Evolutionary conservation across 2,888 invertebrate species (phyloP), one percentile per base, ranked within the genome.

Genomic region (Congeria kusceri): DNA sequence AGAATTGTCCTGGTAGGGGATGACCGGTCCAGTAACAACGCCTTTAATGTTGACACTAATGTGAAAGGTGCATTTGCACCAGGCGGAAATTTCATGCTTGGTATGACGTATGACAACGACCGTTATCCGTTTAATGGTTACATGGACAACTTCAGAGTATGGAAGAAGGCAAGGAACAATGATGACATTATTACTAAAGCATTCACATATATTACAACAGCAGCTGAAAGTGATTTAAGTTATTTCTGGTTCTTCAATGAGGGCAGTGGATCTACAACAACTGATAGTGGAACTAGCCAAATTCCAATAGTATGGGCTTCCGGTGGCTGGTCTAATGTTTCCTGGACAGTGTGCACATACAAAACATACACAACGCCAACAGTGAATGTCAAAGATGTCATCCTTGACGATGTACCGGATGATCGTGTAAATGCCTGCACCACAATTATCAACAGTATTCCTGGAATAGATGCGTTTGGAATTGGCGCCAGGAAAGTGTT

Each of bases 91-190:
- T 78, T 89, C 53, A 84, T 79, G 77, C 72, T 89, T 15, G 89
- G 89, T n/a, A 78, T 84, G 28, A 84, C 85, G 72, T 74, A 82
- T 20, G 57, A 66, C 11, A 58, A 67, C 18, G 58, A 68, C 15
- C 27, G 56, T 29, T 88, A 86, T 85, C 71, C 68, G 39, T 86
- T 86, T 47, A 49, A 67, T 28, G 90, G 89, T n/a, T 69, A 74
- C 25, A 59, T 89, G 27, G 88, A 88, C 62, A 88, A 88, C 32
- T 72, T 90, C 53, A 76, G 84, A 56, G 69, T 90, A n/a, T 90
- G 89, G 88, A 88, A 84, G 58, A 71, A 67, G 56, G 62, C 71
- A 13, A 49, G 84, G 46, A 69, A 64, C 44, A 20, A 81, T 9
- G 46, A 78, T 23, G 80, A 84, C 46, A 79, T 89, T 7, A 57